Percentiles rank a stretch among this genome's conserved stretches.
Conservation (phyloP, 2,113 vertebrate genomes). For the Apus apus region DNA sequence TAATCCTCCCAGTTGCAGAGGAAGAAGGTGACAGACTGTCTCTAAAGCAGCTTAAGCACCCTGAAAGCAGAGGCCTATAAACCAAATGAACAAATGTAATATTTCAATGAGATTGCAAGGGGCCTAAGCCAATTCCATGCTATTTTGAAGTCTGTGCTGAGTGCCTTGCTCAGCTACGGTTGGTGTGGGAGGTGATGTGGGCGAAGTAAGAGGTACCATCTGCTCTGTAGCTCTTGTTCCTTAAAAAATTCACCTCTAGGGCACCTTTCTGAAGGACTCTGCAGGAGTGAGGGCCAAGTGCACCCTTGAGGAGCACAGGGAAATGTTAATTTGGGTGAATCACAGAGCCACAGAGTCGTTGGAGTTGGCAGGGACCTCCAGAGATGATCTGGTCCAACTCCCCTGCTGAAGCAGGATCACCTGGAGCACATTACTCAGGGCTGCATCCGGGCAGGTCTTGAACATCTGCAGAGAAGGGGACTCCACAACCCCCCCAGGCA, state of each 20-base stretch:
- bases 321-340: neutral
- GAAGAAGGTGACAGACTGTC: neutral
- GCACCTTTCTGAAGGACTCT: neutral
- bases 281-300: neutral
- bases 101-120: neutral
- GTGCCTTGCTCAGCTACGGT: neutral
- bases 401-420: no score
- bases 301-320: fast-evolving
- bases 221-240: neutral
- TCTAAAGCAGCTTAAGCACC: neutral
- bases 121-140: neutral
- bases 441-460: no score
- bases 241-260: neutral
- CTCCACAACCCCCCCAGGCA: no score
- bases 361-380: no score
- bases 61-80: neutral
- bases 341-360: no score
- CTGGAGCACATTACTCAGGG: no score
- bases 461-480: no score
- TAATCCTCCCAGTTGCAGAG: neutral
- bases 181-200: neutral
- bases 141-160: neutral
- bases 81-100: conserved; percentile 1
- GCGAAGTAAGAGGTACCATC: neutral
- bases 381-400: no score